Conservation (phyloP, 2,797 vertebrate species). For the Geotrypetes seraphini region DNA sequence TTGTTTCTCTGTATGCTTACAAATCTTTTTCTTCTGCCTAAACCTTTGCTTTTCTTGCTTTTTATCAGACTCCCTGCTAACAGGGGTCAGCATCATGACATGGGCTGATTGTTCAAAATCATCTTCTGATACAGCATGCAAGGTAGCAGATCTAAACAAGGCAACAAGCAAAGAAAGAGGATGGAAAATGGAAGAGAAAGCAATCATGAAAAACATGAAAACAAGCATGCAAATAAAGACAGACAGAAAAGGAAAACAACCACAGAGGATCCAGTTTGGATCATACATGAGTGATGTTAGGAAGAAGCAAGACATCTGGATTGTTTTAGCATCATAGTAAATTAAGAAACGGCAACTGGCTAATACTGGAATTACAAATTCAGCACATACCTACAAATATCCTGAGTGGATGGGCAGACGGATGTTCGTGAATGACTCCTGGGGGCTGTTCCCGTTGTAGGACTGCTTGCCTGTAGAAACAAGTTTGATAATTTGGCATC, state of each 20-base stretch:
- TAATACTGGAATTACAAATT: background rate
- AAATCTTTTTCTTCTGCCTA: slow-evolving; percentile 55
- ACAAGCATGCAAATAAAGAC: background rate
- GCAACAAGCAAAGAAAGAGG: slow-evolving; percentile 39
- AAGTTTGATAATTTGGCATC: slow-evolving; percentile 55
- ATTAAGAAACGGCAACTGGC: background rate
- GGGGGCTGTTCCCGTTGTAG: slow-evolving; percentile 64
- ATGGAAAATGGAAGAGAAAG: slow-evolving; percentile 30
- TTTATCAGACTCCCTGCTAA: slow-evolving; percentile 54
- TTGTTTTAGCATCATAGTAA: background rate
- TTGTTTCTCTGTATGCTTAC: slow-evolving; percentile 42
- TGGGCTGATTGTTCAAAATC: slow-evolving; percentile 50
- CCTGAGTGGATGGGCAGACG: slow-evolving; percentile 79
- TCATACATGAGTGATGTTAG: slow-evolving; percentile 5
- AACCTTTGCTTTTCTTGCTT: slow-evolving; percentile 71
- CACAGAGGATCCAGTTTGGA: slow-evolving; percentile 10
- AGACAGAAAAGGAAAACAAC: slow-evolving; percentile 7
- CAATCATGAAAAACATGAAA: slow-evolving; percentile 23
- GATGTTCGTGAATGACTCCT: slow-evolving; percentile 70
- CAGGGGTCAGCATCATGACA: slow-evolving; percentile 43
- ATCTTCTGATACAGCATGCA: slow-evolving; percentile 69
- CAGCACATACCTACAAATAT: slow-evolving; percentile 82
- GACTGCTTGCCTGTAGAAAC: slow-evolving; percentile 83
- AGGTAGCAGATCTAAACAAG: slow-evolving; percentile 59
- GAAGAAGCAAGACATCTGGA: slow-evolving; percentile 27